These are phyloP conservation scores for Acanthaster planci DNA, from an alignment of 35 echinoderm and acorn worm species.

Conservation along the genomic window DNA sequence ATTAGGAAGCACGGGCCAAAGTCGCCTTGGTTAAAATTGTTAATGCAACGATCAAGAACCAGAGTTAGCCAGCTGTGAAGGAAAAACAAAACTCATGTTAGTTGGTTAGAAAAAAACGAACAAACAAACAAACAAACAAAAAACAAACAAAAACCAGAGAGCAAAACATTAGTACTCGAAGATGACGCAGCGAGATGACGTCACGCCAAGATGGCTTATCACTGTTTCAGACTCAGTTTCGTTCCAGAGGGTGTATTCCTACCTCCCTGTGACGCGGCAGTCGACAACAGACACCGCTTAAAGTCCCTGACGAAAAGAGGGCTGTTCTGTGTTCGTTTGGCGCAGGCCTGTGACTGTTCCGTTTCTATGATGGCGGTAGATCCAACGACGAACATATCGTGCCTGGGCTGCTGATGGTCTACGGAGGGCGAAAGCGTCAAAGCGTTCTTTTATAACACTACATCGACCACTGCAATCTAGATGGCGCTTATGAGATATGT, in stretches of 20 bases:
- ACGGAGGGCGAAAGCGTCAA: neutral
- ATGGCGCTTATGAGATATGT: no score
- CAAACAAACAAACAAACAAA: neutral
- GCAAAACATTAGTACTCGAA: neutral
- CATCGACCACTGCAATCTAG: no score
- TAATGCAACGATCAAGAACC: neutral
- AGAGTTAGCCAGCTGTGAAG: neutral
- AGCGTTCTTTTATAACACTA: no score
- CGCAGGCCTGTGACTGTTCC: neutral
- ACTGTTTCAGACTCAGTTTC: neutral
- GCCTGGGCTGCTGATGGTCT: neutral
- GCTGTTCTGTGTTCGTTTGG: neutral
- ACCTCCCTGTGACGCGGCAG: conserved; percentile 6
- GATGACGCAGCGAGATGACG: neutral
- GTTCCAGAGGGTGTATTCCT: conserved; percentile 5
- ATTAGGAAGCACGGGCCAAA: no score
- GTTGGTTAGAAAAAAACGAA: neutral
- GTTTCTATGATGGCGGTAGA: conserved; percentile 20
- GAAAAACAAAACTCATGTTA: neutral
- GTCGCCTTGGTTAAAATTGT: neutral
- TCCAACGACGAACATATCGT: neutral
- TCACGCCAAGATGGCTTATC: no score
- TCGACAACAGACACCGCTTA: neutral
- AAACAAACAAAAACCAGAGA: no score
- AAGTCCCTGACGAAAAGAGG: neutral